Evolutionary conservation across 2,888 invertebrate genomes (phyloP).

Genomic region (Incurvaria masculella): DNA sequence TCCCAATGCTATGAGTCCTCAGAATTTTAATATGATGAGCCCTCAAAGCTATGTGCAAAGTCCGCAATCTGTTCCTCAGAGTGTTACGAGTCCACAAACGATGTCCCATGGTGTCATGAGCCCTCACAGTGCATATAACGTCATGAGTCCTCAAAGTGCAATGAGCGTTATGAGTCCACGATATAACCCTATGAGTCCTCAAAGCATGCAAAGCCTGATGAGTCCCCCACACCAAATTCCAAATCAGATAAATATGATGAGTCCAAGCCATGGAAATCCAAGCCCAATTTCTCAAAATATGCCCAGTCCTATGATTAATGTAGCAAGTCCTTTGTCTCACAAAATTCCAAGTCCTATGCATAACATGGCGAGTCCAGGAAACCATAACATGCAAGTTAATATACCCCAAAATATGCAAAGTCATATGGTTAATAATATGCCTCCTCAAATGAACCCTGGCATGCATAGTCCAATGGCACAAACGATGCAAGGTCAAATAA

Average conservation of each 20-base stretch:
- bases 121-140: slow-evolving; percentile 41
- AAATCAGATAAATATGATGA: slow-evolving; percentile 44
- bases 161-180: slow-evolving; percentile 53
- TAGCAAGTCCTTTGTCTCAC: slow-evolving; percentile 33
- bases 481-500: slow-evolving; percentile 27
- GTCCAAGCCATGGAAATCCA: slow-evolving; percentile 38
- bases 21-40: slow-evolving; percentile 30
- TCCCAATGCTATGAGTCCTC: slow-evolving; percentile 46
- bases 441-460: slow-evolving; percentile 45
- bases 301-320: slow-evolving; percentile 36
- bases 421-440: slow-evolving; percentile 45
- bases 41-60: slow-evolving; percentile 47
- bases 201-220: slow-evolving; percentile 46
- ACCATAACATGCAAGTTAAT: slow-evolving; percentile 41
- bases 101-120: slow-evolving; percentile 42
- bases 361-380: slow-evolving; percentile 46
- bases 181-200: slow-evolving; percentile 48
- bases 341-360: slow-evolving; percentile 42
- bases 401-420: slow-evolving; percentile 42
- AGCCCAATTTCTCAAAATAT: slow-evolving; percentile 36
- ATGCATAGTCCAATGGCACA: slow-evolving; percentile 34
- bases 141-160: slow-evolving; percentile 49
- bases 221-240: slow-evolving; percentile 41
- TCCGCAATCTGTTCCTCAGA: slow-evolving; percentile 18
- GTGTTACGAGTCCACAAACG: slow-evolving; percentile 21